phyloP scores from a whole-genome alignment of 92 coral and sea anemone species.

The Epizoanthus stellaris region DNA sequence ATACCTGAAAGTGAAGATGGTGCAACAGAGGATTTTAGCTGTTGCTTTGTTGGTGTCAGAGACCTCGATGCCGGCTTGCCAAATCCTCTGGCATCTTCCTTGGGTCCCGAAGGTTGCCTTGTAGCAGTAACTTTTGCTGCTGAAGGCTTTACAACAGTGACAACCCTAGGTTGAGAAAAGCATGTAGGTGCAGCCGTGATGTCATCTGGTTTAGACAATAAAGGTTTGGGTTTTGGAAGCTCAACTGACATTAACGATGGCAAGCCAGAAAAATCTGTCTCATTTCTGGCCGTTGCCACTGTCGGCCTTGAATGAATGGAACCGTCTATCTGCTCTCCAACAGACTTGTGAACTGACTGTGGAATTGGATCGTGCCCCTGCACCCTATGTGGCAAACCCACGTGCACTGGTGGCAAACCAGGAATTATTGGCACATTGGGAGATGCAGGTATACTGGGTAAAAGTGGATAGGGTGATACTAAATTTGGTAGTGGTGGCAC shows the following conservation, averaged over 20 bases:
- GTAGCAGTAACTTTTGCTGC: constrained; percentile 16
- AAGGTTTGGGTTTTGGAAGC: constrained; percentile 1
- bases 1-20: constrained; percentile 16
- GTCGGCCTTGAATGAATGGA: background rate
- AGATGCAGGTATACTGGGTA: background rate
- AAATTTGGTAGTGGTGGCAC: background rate
- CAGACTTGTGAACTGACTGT: background rate
- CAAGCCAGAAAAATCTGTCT: background rate
- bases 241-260: background rate
- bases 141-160: constrained; percentile 13
- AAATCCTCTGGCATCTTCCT: constrained; percentile 16
- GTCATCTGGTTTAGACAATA: background rate
- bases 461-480: background rate
- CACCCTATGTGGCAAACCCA: background rate
- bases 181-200: constrained; percentile 12
- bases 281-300: background rate
- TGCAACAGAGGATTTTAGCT: background rate
- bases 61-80: background rate
- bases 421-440: background rate
- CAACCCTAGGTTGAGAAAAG: constrained; percentile 41
- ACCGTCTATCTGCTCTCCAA: no score
- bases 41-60: background rate
- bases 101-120: constrained; percentile 12
- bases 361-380: background rate
- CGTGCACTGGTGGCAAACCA: background rate